Evolutionary conservation across 2,888 invertebrate species (phyloP), one percentile per base, ranked within the genome.

Genomic region (Coenonympha arcania): DNA sequence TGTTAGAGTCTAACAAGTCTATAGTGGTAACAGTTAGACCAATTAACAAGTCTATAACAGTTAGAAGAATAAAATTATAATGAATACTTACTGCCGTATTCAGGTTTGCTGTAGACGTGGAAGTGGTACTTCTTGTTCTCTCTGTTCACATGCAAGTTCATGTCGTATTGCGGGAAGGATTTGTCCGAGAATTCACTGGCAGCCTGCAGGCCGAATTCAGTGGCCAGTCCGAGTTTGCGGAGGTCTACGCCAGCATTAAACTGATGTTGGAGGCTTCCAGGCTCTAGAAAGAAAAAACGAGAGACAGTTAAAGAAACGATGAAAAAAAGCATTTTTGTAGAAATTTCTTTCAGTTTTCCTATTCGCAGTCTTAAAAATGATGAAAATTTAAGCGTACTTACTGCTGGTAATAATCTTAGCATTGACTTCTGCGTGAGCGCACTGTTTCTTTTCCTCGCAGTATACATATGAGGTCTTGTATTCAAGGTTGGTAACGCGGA

Each of bases 391-490:
- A 13, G 1, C 5, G 15, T 34, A 74, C 83, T 76, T 56, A 87
- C 87, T 87, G 43, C 77, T 77, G 4, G 72, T 56, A 50, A 79
- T 80, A 19, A 87, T 69, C 64, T 89, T 90, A 20, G 90, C 88
- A 62, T 89, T 87, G n/a, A 91, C 65, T 63, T 93, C 93, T 16
- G 92, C 87, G 64, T 92, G 90, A 0, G 92, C 92, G 66, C 94
- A 94, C 60, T 93, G 91, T 53, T 92, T 92, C 78, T 91, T 92
- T 68, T 92, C 92, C 60, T 93, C 93, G 69, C 94, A 94, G 70
- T 91, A 91, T 8, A 92, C 91, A 56, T 90, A 88, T 9, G 91
- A 89, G 39, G 89, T 84, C 64, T 91, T 90, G 70, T 92, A 90
- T 59, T 93, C 92, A 56, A 92, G 88, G 75, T 92, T 91, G 33